Conservation (phyloP, 2,888 invertebrate genomes). For the Resseliella maxima region DNA sequence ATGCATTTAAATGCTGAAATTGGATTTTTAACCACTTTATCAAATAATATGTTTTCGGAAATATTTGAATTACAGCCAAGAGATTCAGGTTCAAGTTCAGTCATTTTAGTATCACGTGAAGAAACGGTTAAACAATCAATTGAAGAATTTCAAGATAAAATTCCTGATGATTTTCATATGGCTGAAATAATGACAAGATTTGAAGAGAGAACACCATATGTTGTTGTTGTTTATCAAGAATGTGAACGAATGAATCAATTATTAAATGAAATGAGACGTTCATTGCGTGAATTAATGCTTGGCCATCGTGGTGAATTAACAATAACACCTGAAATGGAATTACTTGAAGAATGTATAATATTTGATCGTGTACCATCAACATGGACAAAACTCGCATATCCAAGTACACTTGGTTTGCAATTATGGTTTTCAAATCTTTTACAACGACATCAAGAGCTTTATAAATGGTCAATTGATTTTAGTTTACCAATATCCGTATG, state of each 20-base stretch:
- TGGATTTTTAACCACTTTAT: slow-evolving; percentile 87
- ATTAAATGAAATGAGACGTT: slow-evolving; percentile 83
- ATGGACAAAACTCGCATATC: slow-evolving; percentile 91
- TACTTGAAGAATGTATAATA: slow-evolving; percentile 83
- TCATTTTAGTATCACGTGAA: slow-evolving; percentile 80
- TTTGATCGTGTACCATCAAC: slow-evolving; percentile 86
- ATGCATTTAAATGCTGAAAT: slow-evolving; percentile 96
- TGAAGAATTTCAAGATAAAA: slow-evolving; percentile 89
- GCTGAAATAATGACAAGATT: slow-evolving; percentile 85
- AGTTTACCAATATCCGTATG: slow-evolving; percentile 89
- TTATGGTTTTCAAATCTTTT: slow-evolving; percentile 91
- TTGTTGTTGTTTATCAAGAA: slow-evolving; percentile 92
- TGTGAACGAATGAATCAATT: slow-evolving; percentile 95
- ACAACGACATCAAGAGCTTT: slow-evolving; percentile 82
- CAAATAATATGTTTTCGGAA: slow-evolving; percentile 84
- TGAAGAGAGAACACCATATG: slow-evolving; percentile 91
- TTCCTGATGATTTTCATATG: slow-evolving; percentile 91
- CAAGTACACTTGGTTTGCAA: slow-evolving; percentile 84
- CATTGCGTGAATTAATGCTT: slow-evolving; percentile 85
- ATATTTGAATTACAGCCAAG: slow-evolving; percentile 92
- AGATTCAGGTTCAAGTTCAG: slow-evolving; percentile 78
- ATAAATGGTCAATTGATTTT: slow-evolving; percentile 86
- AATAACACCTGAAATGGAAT: slow-evolving; percentile 95
- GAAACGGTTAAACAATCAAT: slow-evolving; percentile 78
- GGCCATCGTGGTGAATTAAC: slow-evolving; percentile 95